A percentile compares a stretch with the other conserved stretches of the same genome.
Conservation (phyloP, 2,797 vertebrate species). For the Macrochelys suwanniensis region DNA sequence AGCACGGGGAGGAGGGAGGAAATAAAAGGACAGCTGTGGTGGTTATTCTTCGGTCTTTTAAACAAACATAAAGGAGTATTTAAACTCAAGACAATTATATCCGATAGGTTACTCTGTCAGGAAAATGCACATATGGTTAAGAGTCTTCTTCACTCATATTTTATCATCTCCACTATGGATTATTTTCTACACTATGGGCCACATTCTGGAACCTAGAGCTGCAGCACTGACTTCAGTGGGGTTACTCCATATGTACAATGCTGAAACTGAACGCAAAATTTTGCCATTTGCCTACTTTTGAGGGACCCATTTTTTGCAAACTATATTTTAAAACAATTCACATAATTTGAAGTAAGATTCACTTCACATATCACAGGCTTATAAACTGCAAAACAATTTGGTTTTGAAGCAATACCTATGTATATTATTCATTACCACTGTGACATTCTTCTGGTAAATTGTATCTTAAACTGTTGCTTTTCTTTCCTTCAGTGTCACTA, state of each 20-base stretch:
- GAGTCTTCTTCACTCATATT: neutral
- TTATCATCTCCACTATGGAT: neutral
- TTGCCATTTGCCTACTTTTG: neutral
- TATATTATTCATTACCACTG: neutral
- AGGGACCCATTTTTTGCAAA: neutral
- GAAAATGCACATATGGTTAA: neutral
- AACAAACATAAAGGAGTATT: constrained; percentile 74
- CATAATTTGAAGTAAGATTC: constrained; percentile 36
- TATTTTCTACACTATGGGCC: neutral
- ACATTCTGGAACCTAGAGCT: constrained; percentile 23
- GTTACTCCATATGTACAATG: neutral
- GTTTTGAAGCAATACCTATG: neutral
- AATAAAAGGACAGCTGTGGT: constrained; percentile 81
- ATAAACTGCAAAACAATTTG: neutral
- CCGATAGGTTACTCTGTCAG: constrained; percentile 17
- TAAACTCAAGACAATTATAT: constrained; percentile 33
- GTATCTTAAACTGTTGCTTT: neutral
- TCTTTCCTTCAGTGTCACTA: constrained; percentile 17
- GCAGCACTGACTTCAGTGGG: neutral
- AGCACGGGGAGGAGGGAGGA: constrained; percentile 77
- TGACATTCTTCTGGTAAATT: neutral
- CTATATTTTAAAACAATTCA: neutral
- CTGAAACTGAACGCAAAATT: constrained; percentile 18
- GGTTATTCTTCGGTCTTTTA: constrained; percentile 82
- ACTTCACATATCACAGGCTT: neutral